These are phyloP conservation scores for Mustela nigripes DNA, from an alignment of 2,113 vertebrate species.

Conservation along the genomic window DNA sequence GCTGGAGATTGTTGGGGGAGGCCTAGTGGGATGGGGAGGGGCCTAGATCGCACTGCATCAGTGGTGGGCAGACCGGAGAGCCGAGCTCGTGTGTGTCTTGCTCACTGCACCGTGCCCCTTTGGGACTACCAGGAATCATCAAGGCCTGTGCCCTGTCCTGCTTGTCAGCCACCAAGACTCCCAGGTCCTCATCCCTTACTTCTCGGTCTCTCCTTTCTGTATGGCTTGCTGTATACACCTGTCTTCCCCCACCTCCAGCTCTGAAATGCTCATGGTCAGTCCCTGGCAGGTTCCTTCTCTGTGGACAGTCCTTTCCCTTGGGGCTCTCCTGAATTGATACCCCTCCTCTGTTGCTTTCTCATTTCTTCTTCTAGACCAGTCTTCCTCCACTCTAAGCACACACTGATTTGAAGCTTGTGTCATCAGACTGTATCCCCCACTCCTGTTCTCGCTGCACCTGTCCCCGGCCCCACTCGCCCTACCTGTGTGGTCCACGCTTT, in stretches of 20 bases:
- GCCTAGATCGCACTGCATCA: too few species aligned
- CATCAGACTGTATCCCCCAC: too few species aligned
- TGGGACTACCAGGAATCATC: background rate
- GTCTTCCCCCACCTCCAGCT: background rate
- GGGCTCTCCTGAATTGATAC: background rate
- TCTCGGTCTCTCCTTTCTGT: background rate
- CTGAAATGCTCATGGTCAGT: background rate
- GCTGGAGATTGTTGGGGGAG: background rate
- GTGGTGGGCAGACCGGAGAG: background rate
- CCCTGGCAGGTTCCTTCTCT: background rate
- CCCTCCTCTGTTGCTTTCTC: background rate
- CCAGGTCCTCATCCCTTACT: background rate
- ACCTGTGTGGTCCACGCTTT: accelerated
- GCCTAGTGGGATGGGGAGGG: background rate
- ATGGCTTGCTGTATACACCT: background rate
- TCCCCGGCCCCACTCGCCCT: background rate
- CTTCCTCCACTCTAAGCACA: background rate
- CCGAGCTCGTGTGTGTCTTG: too few species aligned
- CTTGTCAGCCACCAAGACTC: background rate
- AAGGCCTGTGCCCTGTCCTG: background rate
- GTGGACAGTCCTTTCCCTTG: background rate
- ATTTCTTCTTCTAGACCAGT: background rate
- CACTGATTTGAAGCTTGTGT: background rate
- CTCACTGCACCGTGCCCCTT: too few species aligned
- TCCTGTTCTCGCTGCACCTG: background rate